Evolutionary conservation across 2,888 invertebrate genomes (phyloP).

Genomic region (Meganola albula): DNA sequence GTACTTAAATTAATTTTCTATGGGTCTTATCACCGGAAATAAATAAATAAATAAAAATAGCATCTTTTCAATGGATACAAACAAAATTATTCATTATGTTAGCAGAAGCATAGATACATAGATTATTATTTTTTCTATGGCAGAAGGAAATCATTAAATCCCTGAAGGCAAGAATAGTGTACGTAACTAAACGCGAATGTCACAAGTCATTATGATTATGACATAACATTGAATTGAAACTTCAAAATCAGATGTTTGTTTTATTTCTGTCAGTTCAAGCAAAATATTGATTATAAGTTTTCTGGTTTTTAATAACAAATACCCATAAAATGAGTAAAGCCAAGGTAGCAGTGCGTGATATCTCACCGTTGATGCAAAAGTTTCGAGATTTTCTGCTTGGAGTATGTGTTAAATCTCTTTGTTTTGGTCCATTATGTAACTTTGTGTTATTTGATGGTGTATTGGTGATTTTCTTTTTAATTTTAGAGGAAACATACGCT

Average conservation of each 20-base stretch:
- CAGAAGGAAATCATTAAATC: constrained; percentile 2
- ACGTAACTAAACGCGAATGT: constrained; percentile 9
- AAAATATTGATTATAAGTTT: not conserved
- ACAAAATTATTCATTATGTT: no score
- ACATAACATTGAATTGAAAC: not conserved
- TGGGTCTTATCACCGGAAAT: no score
- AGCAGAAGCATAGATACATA: no score
- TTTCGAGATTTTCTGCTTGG: constrained; percentile 83
- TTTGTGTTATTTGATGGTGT: constrained; percentile 13
- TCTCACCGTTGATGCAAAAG: constrained; percentile 79
- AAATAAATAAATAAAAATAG: no score
- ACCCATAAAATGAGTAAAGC: constrained; percentile 55
- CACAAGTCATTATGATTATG: constrained; percentile 4
- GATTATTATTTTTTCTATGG: no score
- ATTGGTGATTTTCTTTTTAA: constrained; percentile 15
- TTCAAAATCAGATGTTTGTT: constrained; percentile 28
- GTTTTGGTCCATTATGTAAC: constrained; percentile 43
- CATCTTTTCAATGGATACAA: no score
- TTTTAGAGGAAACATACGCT: constrained; percentile 78
- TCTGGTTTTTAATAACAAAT: no score
- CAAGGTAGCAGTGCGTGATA: constrained; percentile 78
- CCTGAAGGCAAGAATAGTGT: no score
- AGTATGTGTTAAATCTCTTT: constrained; percentile 51
- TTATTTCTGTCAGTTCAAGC: not conserved
- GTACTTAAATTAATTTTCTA: no score